A percentile compares a stretch with the other conserved stretches of the same genome.
phyloP scores from a whole-genome alignment of 2,888 invertebrate genomes.

The Cephus spinipes region DNA sequence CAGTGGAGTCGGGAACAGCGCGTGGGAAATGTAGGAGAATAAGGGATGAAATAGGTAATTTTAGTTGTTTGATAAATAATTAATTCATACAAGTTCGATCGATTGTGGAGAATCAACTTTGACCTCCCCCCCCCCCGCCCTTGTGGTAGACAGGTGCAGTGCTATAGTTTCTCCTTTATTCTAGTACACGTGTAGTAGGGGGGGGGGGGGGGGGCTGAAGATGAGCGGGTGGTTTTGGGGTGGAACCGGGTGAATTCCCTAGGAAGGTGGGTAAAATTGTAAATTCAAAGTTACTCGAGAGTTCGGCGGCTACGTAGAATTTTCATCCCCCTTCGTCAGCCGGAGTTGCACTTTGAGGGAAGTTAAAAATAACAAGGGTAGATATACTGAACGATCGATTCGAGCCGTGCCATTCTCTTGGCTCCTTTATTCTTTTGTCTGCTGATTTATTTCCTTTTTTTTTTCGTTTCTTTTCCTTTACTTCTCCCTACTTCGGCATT shows the following conservation, averaged over 20 bases:
- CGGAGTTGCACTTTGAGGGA: background rate
- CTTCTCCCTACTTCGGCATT: background rate
- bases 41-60: conserved; percentile 36
- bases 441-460: background rate
- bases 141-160: background rate
- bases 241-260: background rate
- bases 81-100: background rate
- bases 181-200: background rate
- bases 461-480: conserved; percentile 21
- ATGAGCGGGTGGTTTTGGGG: background rate
- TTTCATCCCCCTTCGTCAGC: background rate
- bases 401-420: background rate
- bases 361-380: background rate
- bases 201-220: too few relatives aligned
- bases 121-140: too few relatives aligned
- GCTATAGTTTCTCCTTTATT: background rate
- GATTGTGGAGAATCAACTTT: background rate
- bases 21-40: background rate
- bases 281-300: background rate
- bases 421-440: conserved; percentile 11
- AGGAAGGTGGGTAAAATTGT: background rate
- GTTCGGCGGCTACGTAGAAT: background rate
- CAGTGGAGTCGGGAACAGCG: background rate
- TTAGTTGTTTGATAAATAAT: conserved; percentile 41
- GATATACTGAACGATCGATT: conserved; percentile 4